Conservation (phyloP, 1,140 invertebrate species). For the Propsilocerus akamusi region DNA sequence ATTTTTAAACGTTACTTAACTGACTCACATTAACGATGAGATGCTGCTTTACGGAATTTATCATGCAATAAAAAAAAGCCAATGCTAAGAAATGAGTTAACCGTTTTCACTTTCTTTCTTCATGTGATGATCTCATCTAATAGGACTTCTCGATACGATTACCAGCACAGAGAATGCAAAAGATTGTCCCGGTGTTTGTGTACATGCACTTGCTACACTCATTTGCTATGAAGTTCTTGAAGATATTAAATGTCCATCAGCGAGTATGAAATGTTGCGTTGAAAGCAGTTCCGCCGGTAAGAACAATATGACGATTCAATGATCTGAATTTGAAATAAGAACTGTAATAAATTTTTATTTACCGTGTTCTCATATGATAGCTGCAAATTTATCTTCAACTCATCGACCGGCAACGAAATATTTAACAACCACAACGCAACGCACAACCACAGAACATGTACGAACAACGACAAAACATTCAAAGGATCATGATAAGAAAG, state of each 20-base stretch:
- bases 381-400: conserved; percentile 8
- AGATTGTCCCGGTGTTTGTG: conserved; percentile 70
- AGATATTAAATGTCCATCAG: conserved; percentile 53
- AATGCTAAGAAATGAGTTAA: no score
- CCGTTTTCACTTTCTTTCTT: neutral
- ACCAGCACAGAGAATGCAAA: conserved; percentile 63
- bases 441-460: conserved; percentile 18
- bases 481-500: conserved; percentile 12
- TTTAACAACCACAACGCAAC: conserved; percentile 7
- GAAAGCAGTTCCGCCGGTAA: conserved; percentile 37
- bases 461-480: conserved; percentile 14
- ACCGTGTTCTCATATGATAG: neutral
- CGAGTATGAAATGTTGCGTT: conserved; percentile 65
- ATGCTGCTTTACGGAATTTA: no score
- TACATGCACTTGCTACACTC: conserved; percentile 58
- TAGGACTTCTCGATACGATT: conserved; percentile 64
- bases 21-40: no score
- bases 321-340: conserved; percentile 3
- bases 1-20: neutral
- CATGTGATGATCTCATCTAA: neutral
- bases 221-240: conserved; percentile 70
- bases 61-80: no score
- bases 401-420: conserved; percentile 6
- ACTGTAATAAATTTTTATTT: conserved; percentile 3
- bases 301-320: conserved; percentile 8